Conservation (phyloP, 2,113 vertebrate genomes). For the Isichthys henryi region DNA sequence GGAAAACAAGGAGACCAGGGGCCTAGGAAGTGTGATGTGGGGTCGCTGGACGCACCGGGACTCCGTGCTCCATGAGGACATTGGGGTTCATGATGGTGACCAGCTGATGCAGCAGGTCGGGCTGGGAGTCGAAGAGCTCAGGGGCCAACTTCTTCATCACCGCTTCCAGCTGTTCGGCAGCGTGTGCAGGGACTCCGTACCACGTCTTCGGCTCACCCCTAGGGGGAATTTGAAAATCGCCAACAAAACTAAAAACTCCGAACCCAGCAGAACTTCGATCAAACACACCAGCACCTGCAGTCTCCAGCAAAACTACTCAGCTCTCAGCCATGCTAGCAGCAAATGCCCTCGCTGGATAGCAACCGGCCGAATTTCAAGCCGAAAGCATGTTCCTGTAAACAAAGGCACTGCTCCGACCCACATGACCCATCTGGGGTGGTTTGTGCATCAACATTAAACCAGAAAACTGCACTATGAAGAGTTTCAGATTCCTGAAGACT, state of each 20-base stretch:
- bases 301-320: background rate
- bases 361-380: background rate
- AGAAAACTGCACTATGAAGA: background rate
- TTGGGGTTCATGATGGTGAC: constrained; percentile 99
- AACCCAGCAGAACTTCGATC: background rate
- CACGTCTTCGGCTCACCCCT: constrained; percentile 98
- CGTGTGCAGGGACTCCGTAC: constrained; percentile 92
- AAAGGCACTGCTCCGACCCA: background rate
- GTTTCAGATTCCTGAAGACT: background rate
- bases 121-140: constrained; percentile 92
- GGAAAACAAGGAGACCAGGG: background rate
- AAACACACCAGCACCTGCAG: background rate
- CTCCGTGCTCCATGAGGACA: constrained; percentile 92
- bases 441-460: background rate
- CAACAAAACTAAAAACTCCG: background rate
- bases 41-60: constrained; percentile 71
- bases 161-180: constrained; percentile 88
- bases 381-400: background rate
- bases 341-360: background rate
- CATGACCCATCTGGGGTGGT: background rate
- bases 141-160: constrained; percentile 96
- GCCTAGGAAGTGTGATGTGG: background rate
- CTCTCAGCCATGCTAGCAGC: background rate
- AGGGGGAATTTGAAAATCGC: background rate
- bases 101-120: constrained; percentile 91